Percentiles rank a stretch among this genome's conserved stretches.
These are phyloP conservation scores for Halictus ligatus DNA, from an alignment of 2,888 invertebrate species.

Conservation along the genomic window DNA sequence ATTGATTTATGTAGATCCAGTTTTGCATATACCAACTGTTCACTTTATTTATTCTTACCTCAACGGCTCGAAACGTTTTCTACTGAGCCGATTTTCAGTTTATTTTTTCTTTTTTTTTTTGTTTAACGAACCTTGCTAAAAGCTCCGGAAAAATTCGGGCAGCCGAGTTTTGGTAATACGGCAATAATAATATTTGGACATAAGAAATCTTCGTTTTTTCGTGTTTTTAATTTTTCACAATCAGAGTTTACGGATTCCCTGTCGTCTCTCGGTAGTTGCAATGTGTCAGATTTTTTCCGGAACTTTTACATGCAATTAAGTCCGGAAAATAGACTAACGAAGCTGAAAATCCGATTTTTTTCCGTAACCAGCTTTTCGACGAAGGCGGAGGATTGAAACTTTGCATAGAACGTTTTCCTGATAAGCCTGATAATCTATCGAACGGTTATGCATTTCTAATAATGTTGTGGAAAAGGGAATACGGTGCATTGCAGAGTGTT, in stretches of 20 bases:
- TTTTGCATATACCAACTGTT: neutral
- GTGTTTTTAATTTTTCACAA: neutral
- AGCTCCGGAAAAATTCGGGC: neutral
- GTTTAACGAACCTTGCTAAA: neutral
- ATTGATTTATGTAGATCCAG: constrained; percentile 5
- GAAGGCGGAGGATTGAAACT: neutral
- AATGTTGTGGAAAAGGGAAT: neutral
- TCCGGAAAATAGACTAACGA: neutral
- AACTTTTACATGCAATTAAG: neutral
- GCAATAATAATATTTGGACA: too few species aligned
- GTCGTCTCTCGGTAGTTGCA: neutral
- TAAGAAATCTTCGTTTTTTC: neutral
- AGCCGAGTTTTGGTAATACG: neutral
- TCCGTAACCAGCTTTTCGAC: neutral
- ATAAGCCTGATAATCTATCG: neutral
- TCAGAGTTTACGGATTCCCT: neutral
- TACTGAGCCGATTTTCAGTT: neutral
- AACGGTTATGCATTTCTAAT: neutral
- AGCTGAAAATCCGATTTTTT: neutral
- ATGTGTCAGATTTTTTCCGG: neutral
- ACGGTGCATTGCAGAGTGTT: neutral
- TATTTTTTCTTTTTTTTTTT: too few species aligned
- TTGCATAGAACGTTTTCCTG: neutral
- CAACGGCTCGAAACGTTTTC: neutral
- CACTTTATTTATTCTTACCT: neutral